Evolutionary conservation across 2,888 invertebrate genomes (phyloP).

Genomic region (Thereva nobilitata): DNA sequence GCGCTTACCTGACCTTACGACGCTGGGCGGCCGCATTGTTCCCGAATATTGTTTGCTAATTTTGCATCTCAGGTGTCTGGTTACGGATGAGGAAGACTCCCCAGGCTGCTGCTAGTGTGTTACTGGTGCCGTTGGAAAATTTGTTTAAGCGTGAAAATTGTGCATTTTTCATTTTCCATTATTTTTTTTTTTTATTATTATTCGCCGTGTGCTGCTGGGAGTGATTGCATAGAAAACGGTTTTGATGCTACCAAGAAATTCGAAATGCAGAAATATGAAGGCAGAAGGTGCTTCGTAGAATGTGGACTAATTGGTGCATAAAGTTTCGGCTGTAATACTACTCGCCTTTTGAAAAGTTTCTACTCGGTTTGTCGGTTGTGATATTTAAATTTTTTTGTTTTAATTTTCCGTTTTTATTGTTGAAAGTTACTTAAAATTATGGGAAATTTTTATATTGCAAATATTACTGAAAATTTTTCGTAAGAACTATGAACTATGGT

Average conservation of each 20-base stretch:
- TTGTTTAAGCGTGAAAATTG: slow-evolving; percentile 4
- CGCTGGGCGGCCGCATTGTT: slow-evolving; percentile 4
- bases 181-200: too few species aligned
- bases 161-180: background rate
- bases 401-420: background rate
- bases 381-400: background rate
- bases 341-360: slow-evolving; percentile 19
- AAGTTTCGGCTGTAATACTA: slow-evolving; percentile 35
- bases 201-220: slow-evolving; percentile 1
- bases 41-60: slow-evolving; percentile 26
- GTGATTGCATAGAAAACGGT: slow-evolving; percentile 14
- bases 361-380: slow-evolving; percentile 12
- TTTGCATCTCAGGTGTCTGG: slow-evolving; percentile 19
- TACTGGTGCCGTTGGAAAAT: slow-evolving; percentile 6
- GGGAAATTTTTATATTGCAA: slow-evolving; percentile 36
- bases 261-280: slow-evolving; percentile 26
- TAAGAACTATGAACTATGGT: slow-evolving; percentile 37
- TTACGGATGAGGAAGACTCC: slow-evolving; percentile 27
- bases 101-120: background rate
- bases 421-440: slow-evolving; percentile 33
- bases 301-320: slow-evolving; percentile 39
- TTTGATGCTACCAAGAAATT: slow-evolving; percentile 13
- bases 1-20: slow-evolving; percentile 18
- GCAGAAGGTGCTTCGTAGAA: slow-evolving; percentile 4
- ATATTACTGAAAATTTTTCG: slow-evolving; percentile 28